These are phyloP conservation scores for Orchestes rusci DNA, from an alignment of 2,888 invertebrate species.

Conservation along the genomic window DNA sequence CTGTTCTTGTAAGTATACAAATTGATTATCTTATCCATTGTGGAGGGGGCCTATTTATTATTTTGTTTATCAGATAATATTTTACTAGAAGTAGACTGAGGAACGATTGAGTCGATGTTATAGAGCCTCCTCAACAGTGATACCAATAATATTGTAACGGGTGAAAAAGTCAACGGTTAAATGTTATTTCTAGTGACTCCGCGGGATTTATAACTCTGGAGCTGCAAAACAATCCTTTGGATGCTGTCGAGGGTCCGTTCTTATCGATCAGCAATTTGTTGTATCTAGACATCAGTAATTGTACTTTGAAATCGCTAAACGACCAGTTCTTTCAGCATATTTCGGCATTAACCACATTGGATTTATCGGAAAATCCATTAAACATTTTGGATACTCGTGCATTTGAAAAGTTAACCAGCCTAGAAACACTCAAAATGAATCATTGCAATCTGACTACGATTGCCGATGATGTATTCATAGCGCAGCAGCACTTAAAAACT, in stretches of 20 bases:
- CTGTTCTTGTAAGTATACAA: slow-evolving; percentile 52
- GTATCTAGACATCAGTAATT: slow-evolving; percentile 61
- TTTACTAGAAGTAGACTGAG: no score
- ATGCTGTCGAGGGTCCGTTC: slow-evolving; percentile 56
- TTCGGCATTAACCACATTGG: slow-evolving; percentile 59
- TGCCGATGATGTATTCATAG: slow-evolving; percentile 50
- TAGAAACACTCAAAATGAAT: slow-evolving; percentile 59
- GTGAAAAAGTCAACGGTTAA: no score
- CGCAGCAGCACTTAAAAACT: slow-evolving; percentile 55
- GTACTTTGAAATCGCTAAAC: slow-evolving; percentile 53
- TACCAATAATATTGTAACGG: no score
- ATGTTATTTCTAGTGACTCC: slow-evolving; percentile 50
- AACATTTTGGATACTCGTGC: slow-evolving; percentile 50
- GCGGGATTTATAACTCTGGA: slow-evolving; percentile 63
- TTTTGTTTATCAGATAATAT: no score
- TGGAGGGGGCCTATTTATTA: neutral
- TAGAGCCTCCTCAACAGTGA: no score
- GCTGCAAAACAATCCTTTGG: slow-evolving; percentile 60
- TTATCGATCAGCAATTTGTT: slow-evolving; percentile 58
- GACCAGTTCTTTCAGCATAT: slow-evolving; percentile 59
- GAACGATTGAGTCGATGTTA: no score
- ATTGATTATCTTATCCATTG: neutral
- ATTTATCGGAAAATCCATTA: slow-evolving; percentile 62
- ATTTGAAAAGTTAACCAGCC: slow-evolving; percentile 56
- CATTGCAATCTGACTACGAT: slow-evolving; percentile 56